Evolutionary conservation across 2,888 invertebrate genomes (phyloP), one percentile per base, ranked within the genome.

Genomic region (Nomada ferruginata): DNA sequence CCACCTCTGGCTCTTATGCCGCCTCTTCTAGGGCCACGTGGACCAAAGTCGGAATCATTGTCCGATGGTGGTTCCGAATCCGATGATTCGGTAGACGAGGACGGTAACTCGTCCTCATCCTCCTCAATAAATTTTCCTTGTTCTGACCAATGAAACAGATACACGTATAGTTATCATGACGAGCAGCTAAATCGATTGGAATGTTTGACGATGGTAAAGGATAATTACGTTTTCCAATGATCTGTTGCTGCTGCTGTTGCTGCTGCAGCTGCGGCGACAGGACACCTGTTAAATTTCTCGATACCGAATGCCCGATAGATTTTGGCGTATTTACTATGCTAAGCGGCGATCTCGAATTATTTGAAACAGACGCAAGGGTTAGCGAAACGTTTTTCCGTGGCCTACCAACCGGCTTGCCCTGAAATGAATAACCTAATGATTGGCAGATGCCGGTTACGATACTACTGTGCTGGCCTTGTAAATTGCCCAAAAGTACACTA

Each of bases 1-100:
- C 93, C 93, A 11, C 94, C 94, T 75, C 94, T 90, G 15, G 93
- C 91, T 79, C 92, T 87, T 29, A 92, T 86, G 11, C 82, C 91
- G 55, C 89, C 90, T 81, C 93, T 90, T 47, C 90, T 88, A 20
- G 91, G 91, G 11, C 91, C 91, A 47, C 91, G 90, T 23, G 93
- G 92, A 15, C 93, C 93, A 83, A 93, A 93, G 75, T 93, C 93
- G 13, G 91, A 92, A 79, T 94, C 94, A 70, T 92, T 91, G 65
- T 93, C 93, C 0, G 93, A 93, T 5, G 91, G 90, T n/a, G 90
- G 90, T 66, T 93, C 92, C 3, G 91, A 92, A 50, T 91, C 93
- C 0, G 93, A 92, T 3, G 93, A 93, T 60, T 92, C 92, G 2
- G 91, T 87, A 1, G 92, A 90, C 10, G 91, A 89, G 1, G 91